A percentile compares a stretch with the other conserved stretches of the same genome.
Conservation (phyloP, 2,797 vertebrate genomes). For the Holocentrus rufus region DNA sequence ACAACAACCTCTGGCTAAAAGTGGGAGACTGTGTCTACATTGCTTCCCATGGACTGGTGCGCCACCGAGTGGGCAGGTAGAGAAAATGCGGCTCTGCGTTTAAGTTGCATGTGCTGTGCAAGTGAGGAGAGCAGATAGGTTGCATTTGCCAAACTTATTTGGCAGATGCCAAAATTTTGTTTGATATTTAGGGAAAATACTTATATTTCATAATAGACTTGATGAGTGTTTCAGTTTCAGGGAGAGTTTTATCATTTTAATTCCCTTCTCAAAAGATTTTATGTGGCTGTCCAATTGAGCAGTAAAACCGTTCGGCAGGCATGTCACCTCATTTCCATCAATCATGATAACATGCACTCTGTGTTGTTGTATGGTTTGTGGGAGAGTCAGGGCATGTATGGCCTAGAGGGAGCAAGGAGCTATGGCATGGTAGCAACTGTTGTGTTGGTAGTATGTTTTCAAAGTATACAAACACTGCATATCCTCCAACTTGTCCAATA, state of each 20-base stretch:
- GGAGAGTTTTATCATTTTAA: neutral
- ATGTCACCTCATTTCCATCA: neutral
- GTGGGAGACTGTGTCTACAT: slow-evolving; percentile 97
- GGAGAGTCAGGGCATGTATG: neutral
- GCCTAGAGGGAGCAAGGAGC: neutral
- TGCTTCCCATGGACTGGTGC: slow-evolving; percentile 93
- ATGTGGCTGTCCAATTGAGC: neutral
- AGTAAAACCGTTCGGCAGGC: neutral
- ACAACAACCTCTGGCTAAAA: slow-evolving; percentile 95
- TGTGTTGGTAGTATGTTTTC: neutral
- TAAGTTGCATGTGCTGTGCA: neutral
- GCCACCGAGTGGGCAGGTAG: slow-evolving; percentile 94
- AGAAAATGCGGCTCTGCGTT: slow-evolving; percentile 29
- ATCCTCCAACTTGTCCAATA: neutral
- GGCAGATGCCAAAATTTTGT: neutral
- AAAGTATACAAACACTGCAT: neutral
- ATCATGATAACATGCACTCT: no score
- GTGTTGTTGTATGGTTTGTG: neutral
- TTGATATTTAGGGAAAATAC: neutral
- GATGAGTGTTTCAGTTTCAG: neutral
- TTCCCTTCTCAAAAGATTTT: neutral
- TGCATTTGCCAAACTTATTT: neutral
- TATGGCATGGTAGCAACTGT: neutral
- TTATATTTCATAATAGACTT: neutral
- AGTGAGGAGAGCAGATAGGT: neutral